Base-by-base conservation (phyloP, 2,888 invertebrate species). In the Lucinisca nassula region DNA sequence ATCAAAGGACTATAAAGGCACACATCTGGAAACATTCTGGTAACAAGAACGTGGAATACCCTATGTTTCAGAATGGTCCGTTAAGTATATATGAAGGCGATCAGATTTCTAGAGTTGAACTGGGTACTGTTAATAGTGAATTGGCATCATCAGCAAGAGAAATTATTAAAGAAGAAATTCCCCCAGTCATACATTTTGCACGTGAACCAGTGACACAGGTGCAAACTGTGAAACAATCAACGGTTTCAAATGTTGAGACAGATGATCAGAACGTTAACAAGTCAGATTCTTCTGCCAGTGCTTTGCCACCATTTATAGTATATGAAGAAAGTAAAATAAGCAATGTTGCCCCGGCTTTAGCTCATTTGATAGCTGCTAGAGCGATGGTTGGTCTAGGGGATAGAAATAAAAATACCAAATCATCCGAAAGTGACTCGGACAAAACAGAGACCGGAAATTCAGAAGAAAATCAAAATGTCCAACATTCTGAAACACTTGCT, bases 11-110 rank as follows among this genome's bases (percentile, higher is more conserved):
- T 49, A 95, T 96, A 74, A 96, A 96, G 90, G 95, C 96, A 17
- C 96, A 96, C 84, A 95, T 96, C 37, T 96, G 96, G 96, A 96
- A 95, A 85, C 96, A 96, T 87, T 95, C 95, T 1, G 96, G 96
- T 8, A 94, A 96, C 83, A 93, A 95, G 81, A 93, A 95, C 55
- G 93, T 96, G 6, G 94, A 95, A 83, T 96, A 96, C 83, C 96
- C 96, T 0, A 95, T 95, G 92, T 96, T 96, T 92, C 94, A 95
- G 84, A 95, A 95, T 92, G 95, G 95, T 0, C 95, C 95, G 1
- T 83, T 95, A 4, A 95, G 95, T 87, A 91, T 95, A 58, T 95
- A 95, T 88, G 95, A 95, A 83, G 93, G 93, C 77, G 84, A 84
- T 49, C 67, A 40, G 45, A 51, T 82, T 12, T 49, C 74, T 6